These are phyloP conservation scores for Hippocampus kuda DNA, from an alignment of 2,797 vertebrate species.

Conservation along the genomic window DNA sequence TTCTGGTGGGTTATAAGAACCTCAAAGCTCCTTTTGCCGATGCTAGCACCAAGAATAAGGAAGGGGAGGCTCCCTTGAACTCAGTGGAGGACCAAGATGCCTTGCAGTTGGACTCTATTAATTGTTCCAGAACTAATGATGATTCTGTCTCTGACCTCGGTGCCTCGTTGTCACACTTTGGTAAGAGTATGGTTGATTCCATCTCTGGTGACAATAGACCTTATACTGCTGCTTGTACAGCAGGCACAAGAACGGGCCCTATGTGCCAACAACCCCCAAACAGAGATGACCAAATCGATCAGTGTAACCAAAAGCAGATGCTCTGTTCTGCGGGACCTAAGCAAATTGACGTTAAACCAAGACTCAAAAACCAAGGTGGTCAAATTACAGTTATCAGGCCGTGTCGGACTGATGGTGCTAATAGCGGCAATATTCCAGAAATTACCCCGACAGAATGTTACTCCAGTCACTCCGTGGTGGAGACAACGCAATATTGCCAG, in stretches of 20 bases:
- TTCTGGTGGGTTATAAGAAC: conserved; percentile 93
- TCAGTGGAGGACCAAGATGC: conserved; percentile 71
- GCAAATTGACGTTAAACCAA: conserved; percentile 77
- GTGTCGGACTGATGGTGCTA: conserved; percentile 35
- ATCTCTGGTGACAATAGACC: conserved; percentile 51
- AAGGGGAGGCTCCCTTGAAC: conserved; percentile 61
- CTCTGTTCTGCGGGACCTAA: conserved; percentile 58
- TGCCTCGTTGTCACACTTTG: conserved; percentile 56
- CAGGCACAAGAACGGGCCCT: conserved; percentile 67
- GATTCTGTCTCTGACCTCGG: conserved; percentile 63
- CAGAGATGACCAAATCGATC: conserved; percentile 52
- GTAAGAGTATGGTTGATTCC: conserved; percentile 42
- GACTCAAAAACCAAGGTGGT: conserved; percentile 70
- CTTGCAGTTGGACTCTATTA: conserved; percentile 52
- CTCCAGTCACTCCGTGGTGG: conserved; percentile 53
- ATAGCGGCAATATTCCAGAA: conserved; percentile 41
- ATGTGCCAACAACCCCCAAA: conserved; percentile 53
- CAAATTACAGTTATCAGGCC: conserved; percentile 72
- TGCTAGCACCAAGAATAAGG: conserved; percentile 69
- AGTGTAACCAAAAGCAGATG: conserved; percentile 44
- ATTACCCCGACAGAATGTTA: conserved; percentile 50
- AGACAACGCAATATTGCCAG: conserved; percentile 54
- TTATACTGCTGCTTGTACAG: conserved; percentile 65
- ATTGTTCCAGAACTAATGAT: conserved; percentile 64
- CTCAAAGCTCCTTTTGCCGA: conserved; percentile 77